phyloP scores from a whole-genome alignment of 2,888 invertebrate species.

The Chromoteleia sp. region DNA sequence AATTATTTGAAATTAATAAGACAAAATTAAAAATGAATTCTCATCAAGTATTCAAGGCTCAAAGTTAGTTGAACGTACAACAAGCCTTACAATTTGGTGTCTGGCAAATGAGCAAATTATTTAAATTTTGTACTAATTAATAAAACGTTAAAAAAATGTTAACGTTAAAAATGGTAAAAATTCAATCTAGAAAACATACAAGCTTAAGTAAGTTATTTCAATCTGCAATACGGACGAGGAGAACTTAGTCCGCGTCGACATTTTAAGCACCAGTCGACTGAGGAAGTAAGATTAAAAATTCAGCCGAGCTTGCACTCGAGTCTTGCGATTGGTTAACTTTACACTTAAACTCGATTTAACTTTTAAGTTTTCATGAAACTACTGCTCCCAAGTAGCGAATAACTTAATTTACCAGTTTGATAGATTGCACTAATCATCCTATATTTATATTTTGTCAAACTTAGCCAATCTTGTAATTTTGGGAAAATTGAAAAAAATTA shows the following conservation, averaged over 20 bases:
- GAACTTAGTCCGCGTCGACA: constrained; percentile 55
- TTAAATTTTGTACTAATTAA: too few relatives aligned
- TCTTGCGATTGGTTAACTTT: constrained; percentile 68
- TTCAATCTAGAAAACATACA: constrained; percentile 15
- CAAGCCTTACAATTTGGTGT: too few relatives aligned
- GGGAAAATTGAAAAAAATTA: constrained; percentile 48
- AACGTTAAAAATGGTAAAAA: constrained; percentile 8
- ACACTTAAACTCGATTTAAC: constrained; percentile 70
- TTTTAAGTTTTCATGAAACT: constrained; percentile 69
- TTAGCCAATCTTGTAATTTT: constrained; percentile 57
- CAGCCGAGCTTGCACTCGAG: constrained; percentile 62
- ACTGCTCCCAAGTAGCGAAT: constrained; percentile 46
- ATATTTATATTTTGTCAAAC: constrained; percentile 54
- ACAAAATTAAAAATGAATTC: too few relatives aligned
- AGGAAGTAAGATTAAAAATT: constrained; percentile 64
- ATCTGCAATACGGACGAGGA: constrained; percentile 33
- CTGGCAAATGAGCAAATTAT: too few relatives aligned
- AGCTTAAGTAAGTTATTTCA: constrained; percentile 48
- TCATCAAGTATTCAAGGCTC: too few relatives aligned
- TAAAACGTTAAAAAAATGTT: too few relatives aligned
- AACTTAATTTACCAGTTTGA: constrained; percentile 62
- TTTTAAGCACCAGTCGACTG: constrained; percentile 53
- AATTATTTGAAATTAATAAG: too few relatives aligned
- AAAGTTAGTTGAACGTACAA: too few relatives aligned
- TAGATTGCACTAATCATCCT: constrained; percentile 55